phyloP scores from a whole-genome alignment of 1,140 invertebrate species.

The Plodia interpunctella region DNA sequence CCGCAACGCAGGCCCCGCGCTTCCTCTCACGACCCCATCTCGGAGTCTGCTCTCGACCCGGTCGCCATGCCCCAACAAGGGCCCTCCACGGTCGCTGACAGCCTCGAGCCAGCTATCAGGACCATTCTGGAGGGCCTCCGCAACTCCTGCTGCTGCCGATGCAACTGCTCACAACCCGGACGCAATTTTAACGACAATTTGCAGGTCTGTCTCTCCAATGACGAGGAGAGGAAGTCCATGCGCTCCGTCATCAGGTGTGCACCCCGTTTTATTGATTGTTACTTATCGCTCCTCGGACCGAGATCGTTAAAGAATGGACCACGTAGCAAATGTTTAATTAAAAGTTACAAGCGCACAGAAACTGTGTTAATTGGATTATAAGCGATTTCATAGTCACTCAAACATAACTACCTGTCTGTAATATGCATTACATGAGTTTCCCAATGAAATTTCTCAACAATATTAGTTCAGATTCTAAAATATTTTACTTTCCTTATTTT shows the following conservation, averaged over 20 bases:
- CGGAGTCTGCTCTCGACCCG: constrained; percentile 36
- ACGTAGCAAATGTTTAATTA: constrained; percentile 27
- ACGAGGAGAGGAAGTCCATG: constrained; percentile 75
- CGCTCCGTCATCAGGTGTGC: constrained; percentile 81
- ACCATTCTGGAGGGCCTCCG: constrained; percentile 59
- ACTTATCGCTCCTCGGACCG: constrained; percentile 20
- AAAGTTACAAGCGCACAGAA: constrained; percentile 22
- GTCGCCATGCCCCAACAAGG: constrained; percentile 29
- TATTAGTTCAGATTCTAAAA: constrained; percentile 27
- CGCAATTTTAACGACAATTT: constrained; percentile 69
- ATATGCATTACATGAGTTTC: constrained; percentile 9
- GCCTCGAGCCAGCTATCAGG: constrained; percentile 61
- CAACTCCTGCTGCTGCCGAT: constrained; percentile 63
- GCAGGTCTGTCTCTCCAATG: constrained; percentile 76
- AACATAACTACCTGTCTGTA: constrained; percentile 4
- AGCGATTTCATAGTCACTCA: constrained; percentile 38
- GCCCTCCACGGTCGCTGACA: constrained; percentile 37
- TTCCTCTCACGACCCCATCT: constrained; percentile 77
- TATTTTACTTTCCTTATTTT: constrained; percentile 60
- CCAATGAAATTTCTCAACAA: constrained; percentile 19
- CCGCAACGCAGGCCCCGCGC: constrained; percentile 53
- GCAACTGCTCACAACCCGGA: constrained; percentile 43
- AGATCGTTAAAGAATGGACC: constrained; percentile 19
- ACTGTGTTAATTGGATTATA: constrained; percentile 30
- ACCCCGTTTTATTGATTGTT: constrained; percentile 41